Percentiles rank a stretch among this genome's conserved stretches.
Conservation (phyloP, 2,797 vertebrate genomes). For the Monodelphis domestica region DNA sequence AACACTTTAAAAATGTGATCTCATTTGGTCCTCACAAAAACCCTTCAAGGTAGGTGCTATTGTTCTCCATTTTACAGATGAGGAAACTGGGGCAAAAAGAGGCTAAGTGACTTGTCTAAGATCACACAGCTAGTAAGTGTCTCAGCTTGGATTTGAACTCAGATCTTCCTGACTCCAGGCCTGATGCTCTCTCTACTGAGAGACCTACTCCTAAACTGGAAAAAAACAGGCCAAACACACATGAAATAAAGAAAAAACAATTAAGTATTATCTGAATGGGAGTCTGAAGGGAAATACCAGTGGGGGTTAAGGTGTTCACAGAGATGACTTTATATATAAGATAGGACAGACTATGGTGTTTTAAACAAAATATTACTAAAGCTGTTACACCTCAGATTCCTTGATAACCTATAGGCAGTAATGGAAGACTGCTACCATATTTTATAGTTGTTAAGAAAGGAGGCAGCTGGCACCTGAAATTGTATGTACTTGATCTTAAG, state of each 20-base stretch:
- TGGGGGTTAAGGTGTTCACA: neutral
- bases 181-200: neutral
- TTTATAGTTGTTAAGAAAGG: neutral
- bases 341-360: neutral
- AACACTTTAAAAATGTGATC: neutral
- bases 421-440: slow-evolving; percentile 1
- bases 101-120: neutral
- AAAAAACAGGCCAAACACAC: slow-evolving; percentile 11
- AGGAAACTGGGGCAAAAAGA: neutral
- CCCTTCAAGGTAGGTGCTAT: neutral
- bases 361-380: slow-evolving; percentile 20
- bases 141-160: neutral
- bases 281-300: neutral
- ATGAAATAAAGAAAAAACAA: neutral
- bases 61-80: neutral
- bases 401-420: slow-evolving; percentile 3
- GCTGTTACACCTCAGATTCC: neutral
- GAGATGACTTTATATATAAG: slow-evolving; percentile 14
- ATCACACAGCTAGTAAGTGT: neutral
- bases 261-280: neutral
- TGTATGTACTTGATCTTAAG: slow-evolving; percentile 6
- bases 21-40: neutral
- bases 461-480: slow-evolving; percentile 2
- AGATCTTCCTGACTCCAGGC: neutral
- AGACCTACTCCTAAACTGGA: neutral